Conservation (phyloP, 64 coral and sea anemone species). For the Stichodactyla mertensii region DNA sequence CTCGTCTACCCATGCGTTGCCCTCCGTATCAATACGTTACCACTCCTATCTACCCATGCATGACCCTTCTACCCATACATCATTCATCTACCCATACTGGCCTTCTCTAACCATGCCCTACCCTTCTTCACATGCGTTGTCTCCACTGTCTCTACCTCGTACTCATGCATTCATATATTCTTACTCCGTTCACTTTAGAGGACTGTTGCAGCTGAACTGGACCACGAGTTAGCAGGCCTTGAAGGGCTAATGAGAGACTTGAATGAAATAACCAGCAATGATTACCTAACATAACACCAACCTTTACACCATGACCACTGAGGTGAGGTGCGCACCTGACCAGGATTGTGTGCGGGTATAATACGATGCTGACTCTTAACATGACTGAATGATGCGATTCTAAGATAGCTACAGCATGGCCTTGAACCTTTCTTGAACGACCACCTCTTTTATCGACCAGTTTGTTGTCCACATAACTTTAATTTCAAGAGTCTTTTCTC, state of each 20-base stretch:
- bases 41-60: neutral
- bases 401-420: neutral
- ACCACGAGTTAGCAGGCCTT: constrained; percentile 58
- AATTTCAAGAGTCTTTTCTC: too few species aligned
- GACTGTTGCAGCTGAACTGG: constrained; percentile 41
- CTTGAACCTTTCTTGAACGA: neutral
- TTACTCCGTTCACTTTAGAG: constrained; percentile 32
- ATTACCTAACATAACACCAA: constrained; percentile 38
- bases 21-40: neutral
- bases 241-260: constrained; percentile 65
- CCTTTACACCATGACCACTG: neutral
- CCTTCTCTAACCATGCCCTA: neutral
- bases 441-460: neutral
- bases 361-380: neutral
- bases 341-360: neutral
- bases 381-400: neutral
- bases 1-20: neutral
- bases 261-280: constrained; percentile 50
- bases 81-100: too few species aligned
- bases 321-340: constrained; percentile 15
- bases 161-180: constrained; percentile 15
- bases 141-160: neutral
- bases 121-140: neutral
- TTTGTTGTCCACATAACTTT: too few species aligned
- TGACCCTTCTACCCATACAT: too few species aligned